A percentile compares a stretch with the other conserved stretches of the same genome.
Conservation (phyloP, 2,797 vertebrate genomes). For the Molossus alvarezi region DNA sequence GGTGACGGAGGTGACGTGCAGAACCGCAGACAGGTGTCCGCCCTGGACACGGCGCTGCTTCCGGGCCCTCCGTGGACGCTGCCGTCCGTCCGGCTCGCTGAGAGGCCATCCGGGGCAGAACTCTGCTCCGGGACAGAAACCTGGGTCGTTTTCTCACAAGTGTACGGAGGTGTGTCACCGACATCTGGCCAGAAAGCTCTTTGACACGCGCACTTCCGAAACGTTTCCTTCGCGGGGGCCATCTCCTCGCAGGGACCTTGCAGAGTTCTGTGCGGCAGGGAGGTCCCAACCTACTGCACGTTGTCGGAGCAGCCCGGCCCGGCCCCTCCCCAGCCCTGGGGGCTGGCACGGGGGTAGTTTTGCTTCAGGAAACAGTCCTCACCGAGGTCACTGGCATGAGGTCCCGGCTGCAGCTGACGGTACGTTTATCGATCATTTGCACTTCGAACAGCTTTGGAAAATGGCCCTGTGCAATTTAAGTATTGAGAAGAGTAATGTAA, state of each 20-base stretch:
- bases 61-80: not conserved
- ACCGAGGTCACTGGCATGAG: not conserved
- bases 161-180: conserved; percentile 3
- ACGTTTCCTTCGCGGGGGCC: not conserved
- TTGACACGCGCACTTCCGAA: not conserved
- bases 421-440: not conserved
- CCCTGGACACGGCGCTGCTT: not conserved
- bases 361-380: not conserved
- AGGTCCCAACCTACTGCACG: fast-evolving
- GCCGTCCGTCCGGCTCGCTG: not conserved
- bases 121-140: not conserved
- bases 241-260: not conserved
- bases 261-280: not conserved
- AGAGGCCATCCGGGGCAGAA: conserved; percentile 30
- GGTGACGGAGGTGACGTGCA: no score
- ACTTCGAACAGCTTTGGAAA: not conserved
- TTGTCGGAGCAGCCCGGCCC: not conserved
- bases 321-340: not conserved
- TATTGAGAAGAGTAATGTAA: not conserved
- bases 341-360: not conserved
- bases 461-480: not conserved
- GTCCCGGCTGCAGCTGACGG: not conserved
- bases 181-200: not conserved
- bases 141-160: not conserved
- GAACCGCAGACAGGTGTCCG: no score